Percentiles rank a stretch among this genome's conserved stretches.
Conservation (phyloP, 2,888 invertebrate genomes). For the Drosophila nr. medialis region DNA sequence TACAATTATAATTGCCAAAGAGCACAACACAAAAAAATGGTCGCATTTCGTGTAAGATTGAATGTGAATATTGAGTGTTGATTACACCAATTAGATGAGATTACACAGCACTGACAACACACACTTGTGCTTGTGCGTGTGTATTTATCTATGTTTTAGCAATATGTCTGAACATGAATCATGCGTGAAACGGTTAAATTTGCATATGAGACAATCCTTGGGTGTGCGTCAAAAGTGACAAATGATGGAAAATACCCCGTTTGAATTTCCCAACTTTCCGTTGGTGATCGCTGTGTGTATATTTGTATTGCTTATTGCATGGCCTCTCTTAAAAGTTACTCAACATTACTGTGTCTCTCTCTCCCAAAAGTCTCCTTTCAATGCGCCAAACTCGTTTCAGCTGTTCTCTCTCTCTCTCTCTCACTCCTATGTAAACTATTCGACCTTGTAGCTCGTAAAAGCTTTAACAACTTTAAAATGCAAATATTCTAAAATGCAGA, state of each 20-base stretch:
- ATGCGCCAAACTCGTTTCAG: slow-evolving; percentile 27
- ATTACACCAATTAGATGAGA: slow-evolving; percentile 53
- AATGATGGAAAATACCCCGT: slow-evolving; percentile 4
- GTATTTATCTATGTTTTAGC: neutral
- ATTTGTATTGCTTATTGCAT: neutral
- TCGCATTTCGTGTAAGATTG: slow-evolving; percentile 24
- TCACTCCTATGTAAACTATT: neutral
- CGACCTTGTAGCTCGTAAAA: slow-evolving; percentile 39
- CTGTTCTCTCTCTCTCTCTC: neutral
- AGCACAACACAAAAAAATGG: slow-evolving; percentile 8
- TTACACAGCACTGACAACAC: slow-evolving; percentile 6
- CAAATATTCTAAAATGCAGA: slow-evolving; percentile 12
- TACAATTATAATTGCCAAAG: slow-evolving; percentile 54
- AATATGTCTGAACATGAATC: slow-evolving; percentile 10
- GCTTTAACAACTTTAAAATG: slow-evolving; percentile 11
- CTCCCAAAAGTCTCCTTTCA: slow-evolving; percentile 4
- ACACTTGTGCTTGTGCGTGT: neutral
- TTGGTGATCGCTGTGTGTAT: neutral
- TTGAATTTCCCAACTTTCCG: slow-evolving; percentile 3
- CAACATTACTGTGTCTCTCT: neutral
- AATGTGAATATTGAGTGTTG: slow-evolving; percentile 48
- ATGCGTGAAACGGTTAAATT: neutral
- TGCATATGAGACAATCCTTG: neutral
- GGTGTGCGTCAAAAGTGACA: neutral
- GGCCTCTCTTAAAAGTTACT: neutral